These are phyloP conservation scores for Cacoxenus indagator DNA, from an alignment of 2,888 invertebrate species.

Conservation along the genomic window DNA sequence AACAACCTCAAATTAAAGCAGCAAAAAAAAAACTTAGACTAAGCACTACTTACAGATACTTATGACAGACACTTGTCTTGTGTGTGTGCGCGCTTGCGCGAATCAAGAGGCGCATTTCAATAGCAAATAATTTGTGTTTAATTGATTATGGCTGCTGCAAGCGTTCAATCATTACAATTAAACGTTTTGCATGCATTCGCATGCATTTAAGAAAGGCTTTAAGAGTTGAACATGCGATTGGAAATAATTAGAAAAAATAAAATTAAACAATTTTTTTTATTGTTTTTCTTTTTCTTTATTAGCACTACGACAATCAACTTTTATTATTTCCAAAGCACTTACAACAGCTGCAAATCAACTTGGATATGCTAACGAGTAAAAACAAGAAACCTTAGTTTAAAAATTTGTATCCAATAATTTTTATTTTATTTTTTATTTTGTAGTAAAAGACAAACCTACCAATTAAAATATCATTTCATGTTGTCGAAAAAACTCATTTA, in stretches of 20 bases:
- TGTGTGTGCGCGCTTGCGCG: background rate
- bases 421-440: too few species aligned
- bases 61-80: background rate
- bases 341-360: too few species aligned
- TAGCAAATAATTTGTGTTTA: background rate
- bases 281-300: background rate
- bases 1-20: constrained; percentile 16
- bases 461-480: constrained; percentile 14
- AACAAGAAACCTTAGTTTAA: too few species aligned
- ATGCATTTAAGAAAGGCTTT: background rate
- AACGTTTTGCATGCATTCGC: background rate
- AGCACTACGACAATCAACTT: background rate
- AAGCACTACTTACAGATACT: background rate
- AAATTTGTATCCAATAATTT: too few species aligned
- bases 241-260: background rate
- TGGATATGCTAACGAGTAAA: too few species aligned
- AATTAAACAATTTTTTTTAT: background rate
- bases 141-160: background rate
- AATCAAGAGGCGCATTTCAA: background rate
- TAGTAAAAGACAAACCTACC: too few species aligned
- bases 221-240: constrained; percentile 15
- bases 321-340: too few species aligned
- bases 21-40: background rate
- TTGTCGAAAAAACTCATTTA: background rate
- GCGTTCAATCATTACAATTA: constrained; percentile 19